Conservation (phyloP, 64 coral and sea anemone genomes). For the Hydrozoanthus tunicans region DNA sequence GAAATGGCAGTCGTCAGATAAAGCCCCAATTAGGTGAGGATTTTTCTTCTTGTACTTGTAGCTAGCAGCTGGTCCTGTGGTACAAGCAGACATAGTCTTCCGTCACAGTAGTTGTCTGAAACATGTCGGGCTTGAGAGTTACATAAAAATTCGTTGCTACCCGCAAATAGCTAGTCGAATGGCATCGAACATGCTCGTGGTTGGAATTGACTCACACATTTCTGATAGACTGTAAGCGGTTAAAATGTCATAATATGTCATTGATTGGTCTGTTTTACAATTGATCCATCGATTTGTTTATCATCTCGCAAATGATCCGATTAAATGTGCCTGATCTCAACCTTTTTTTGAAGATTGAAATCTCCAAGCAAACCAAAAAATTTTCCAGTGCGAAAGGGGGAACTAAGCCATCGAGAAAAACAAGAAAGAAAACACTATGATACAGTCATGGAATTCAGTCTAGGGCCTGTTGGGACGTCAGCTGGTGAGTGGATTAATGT, state of each 20-base stretch:
- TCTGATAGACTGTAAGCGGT: too few species aligned
- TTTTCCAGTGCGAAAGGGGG: constrained; percentile 61
- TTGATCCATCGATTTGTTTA: too few species aligned
- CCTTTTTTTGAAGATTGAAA: constrained; percentile 56
- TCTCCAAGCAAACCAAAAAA: constrained; percentile 44
- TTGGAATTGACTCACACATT: too few species aligned
- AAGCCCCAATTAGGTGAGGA: constrained; percentile 70
- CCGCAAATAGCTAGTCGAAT: too few species aligned
- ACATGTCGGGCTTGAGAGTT: too few species aligned
- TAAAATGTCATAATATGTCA: too few species aligned
- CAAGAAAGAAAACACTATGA: constrained; percentile 61
- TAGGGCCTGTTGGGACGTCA: constrained; percentile 79
- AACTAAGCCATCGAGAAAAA: constrained; percentile 55
- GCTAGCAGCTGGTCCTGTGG: not conserved
- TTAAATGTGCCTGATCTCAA: not conserved
- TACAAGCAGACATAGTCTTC: not conserved
- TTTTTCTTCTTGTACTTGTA: not conserved
- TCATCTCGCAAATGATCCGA: not conserved
- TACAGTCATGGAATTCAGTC: constrained; percentile 83
- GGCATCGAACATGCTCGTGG: too few species aligned
- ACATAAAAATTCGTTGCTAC: too few species aligned
- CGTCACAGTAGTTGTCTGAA: too few species aligned
- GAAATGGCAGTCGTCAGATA: constrained; percentile 74
- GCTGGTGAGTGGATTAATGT: not conserved
- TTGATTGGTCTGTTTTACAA: too few species aligned